A percentile compares a stretch with the other conserved stretches of the same genome.
These are phyloP conservation scores for Aphidius gifuensis DNA, from an alignment of 1,140 invertebrate genomes.

Conservation along the genomic window DNA sequence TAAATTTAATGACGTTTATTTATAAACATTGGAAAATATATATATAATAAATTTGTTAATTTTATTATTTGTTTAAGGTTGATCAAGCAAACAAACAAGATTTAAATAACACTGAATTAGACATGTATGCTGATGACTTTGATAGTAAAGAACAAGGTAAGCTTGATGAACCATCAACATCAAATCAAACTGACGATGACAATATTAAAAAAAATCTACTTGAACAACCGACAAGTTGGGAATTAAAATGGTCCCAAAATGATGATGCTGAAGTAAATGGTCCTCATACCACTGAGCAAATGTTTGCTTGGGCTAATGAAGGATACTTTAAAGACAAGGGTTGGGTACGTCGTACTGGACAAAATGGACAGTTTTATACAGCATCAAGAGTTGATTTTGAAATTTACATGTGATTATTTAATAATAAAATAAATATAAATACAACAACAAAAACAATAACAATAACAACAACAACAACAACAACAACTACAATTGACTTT, in stretches of 20 bases:
- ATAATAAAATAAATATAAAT: constrained; percentile 21
- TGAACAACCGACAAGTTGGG: constrained; percentile 63
- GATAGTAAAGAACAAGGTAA: constrained; percentile 71
- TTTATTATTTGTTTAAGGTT: constrained; percentile 28
- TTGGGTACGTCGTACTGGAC: constrained; percentile 77
- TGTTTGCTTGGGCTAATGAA: constrained; percentile 82
- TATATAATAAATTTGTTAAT: not conserved
- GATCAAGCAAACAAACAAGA: constrained; percentile 52
- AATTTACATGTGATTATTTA: constrained; percentile 65
- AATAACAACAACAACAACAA: not conserved
- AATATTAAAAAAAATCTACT: not conserved
- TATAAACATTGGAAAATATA: constrained; percentile 4
- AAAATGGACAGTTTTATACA: constrained; percentile 76
- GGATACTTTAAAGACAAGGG: constrained; percentile 85
- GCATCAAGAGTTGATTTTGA: constrained; percentile 93
- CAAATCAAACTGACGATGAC: not conserved
- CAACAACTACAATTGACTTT: not conserved
- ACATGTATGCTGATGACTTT: constrained; percentile 96
- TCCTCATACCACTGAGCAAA: constrained; percentile 79
- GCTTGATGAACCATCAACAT: constrained; percentile 37
- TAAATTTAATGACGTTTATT: not conserved
- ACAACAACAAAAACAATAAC: not conserved
- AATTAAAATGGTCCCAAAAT: constrained; percentile 84
- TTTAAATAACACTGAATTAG: constrained; percentile 60
- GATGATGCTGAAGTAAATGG: constrained; percentile 77